Percentiles rank a stretch among this genome's conserved stretches.
These are phyloP conservation scores for Sialis lutaria DNA, from an alignment of 2,888 invertebrate genomes.

Conservation along the genomic window DNA sequence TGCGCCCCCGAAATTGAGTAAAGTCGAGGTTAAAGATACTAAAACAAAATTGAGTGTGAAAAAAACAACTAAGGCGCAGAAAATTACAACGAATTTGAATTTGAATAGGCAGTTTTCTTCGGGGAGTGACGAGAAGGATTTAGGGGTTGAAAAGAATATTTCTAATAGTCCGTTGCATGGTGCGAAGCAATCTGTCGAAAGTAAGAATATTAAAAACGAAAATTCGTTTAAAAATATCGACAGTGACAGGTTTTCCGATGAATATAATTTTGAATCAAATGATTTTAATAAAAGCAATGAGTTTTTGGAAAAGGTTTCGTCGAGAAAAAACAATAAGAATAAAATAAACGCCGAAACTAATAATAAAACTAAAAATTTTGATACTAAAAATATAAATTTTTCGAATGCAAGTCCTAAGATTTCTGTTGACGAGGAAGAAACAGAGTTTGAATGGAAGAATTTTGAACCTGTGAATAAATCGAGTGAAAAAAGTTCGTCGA, in stretches of 20 bases:
- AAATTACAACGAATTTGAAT: constrained; percentile 13
- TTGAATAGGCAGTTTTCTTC: constrained; percentile 34
- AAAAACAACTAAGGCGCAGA: constrained; percentile 22
- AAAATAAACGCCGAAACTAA: no score
- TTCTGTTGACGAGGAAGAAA: no score
- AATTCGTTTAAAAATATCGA: constrained; percentile 34
- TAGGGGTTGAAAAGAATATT: constrained; percentile 14
- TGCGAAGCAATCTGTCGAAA: constrained; percentile 19
- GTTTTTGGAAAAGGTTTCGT: background rate
- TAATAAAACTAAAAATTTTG: no score
- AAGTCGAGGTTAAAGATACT: constrained; percentile 21
- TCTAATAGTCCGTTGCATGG: constrained; percentile 9
- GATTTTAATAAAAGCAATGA: constrained; percentile 4
- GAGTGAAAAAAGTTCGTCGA: no score
- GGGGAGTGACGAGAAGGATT: constrained; percentile 28
- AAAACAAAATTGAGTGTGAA: constrained; percentile 25
- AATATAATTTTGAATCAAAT: constrained; percentile 24
- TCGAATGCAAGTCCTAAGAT: no score
- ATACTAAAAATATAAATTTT: no score
- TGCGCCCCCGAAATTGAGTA: constrained; percentile 19
- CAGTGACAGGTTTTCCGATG: constrained; percentile 21
- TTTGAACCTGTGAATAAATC: no score
- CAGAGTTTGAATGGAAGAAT: no score
- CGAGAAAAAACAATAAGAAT: background rate
- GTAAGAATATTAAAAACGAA: constrained; percentile 22